phyloP scores from a whole-genome alignment of 1,140 invertebrate genomes.

The Lasioglossum albipes region DNA sequence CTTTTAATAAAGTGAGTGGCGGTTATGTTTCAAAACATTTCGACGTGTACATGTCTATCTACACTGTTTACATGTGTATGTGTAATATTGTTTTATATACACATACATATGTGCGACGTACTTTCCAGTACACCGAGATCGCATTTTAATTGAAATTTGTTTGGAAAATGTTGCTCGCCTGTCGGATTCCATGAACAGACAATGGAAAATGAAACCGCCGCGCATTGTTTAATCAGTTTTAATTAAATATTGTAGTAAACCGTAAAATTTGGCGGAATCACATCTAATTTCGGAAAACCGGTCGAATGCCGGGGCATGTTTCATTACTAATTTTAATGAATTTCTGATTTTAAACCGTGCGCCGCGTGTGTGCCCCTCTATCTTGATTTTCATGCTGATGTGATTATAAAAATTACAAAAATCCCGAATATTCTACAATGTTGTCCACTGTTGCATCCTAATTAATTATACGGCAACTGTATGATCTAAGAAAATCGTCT shows the following conservation, averaged over 20 bases:
- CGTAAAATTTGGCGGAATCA: not conserved
- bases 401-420: too few relatives aligned
- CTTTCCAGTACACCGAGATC: not conserved
- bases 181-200: not conserved
- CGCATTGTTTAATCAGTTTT: not conserved
- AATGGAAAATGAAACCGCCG: not conserved
- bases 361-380: not conserved
- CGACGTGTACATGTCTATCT: not conserved
- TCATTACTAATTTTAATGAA: not conserved
- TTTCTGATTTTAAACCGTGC: too few relatives aligned
- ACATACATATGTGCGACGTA: not conserved
- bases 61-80: too few relatives aligned
- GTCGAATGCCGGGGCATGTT: not conserved
- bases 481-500: too few relatives aligned
- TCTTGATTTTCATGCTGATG: too few relatives aligned
- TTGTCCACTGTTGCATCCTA: too few relatives aligned
- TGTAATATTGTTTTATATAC: not conserved
- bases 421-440: too few relatives aligned
- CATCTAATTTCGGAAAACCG: not conserved
- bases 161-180: not conserved
- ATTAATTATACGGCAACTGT: too few relatives aligned
- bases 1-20: conserved; percentile 9
- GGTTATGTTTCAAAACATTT: not conserved
- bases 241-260: not conserved
- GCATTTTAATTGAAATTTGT: conserved; percentile 16